Base-by-base conservation (phyloP, 2,797 vertebrate genomes). In the Ficedula albicollis region DNA sequence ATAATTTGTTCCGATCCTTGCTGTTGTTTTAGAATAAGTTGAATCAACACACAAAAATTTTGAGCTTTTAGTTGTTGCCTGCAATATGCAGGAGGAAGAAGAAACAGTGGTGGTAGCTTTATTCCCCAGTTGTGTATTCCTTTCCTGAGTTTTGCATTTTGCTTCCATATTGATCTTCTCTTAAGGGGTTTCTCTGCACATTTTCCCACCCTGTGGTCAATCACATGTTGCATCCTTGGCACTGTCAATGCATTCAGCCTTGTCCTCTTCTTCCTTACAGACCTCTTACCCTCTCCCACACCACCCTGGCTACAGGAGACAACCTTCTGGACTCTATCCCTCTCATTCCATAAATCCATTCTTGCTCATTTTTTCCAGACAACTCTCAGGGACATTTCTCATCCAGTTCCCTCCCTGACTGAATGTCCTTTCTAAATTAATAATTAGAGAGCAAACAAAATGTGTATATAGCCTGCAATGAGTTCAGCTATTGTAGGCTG, bases 391-490 rank as follows among this genome's bases (percentile, higher is more conserved):
- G 52, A 56, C 21, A 11, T 93, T 86, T 78, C 70, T 91, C 74
- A 93, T 84, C 36, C 44, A 62, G 46, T 83, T 29, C 36, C 52
- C 64, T 92, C 69, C 34, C 41, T 68, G 38, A 77, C 52, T 77
- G 63, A 76, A 69, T 38, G 68, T 84, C 89, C 80, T 96, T 88
- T 89, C 86, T 95, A 92, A 96, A 96, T 93, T 88, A 97, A 90
- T 95, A 82, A 95, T 87, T 87, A 80, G 96, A 93, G 59, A 93
- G 88, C 74, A 96, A 96, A 95, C 77, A 90, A 86, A 73, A 88
- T 41, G 32, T 67, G 59, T 91, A 44, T 67, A 44, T 30, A 95
- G 87, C 49, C 68, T 84, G 38, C 55, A 68, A 13, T 29, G 11
- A 41, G 54, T 88, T 91, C 74, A 62, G 73, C 64, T 89, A 23